Conservation (phyloP, 2,888 invertebrate species). For the Nycteola revayana region DNA sequence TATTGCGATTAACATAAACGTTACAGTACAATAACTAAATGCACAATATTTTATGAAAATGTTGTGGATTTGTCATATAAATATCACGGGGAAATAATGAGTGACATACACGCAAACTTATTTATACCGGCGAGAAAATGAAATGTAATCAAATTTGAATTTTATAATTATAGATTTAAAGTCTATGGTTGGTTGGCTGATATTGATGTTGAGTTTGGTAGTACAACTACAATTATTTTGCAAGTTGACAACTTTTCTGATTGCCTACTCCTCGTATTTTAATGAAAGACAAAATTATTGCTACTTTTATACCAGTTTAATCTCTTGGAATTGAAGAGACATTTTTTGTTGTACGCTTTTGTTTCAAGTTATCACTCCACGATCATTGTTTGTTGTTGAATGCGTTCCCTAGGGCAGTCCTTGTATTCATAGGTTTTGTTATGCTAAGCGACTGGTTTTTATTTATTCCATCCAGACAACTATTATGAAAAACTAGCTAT, state of each 20-base stretch:
- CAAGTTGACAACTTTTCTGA: conserved; percentile 18
- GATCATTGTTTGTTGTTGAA: conserved; percentile 7
- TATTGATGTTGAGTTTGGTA: background rate
- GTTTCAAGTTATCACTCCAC: conserved; percentile 4
- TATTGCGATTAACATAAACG: conserved; percentile 5
- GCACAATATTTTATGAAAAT: conserved; percentile 13
- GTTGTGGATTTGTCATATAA: conserved; percentile 14
- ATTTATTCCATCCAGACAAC: too few relatives aligned
- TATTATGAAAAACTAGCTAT: too few relatives aligned
- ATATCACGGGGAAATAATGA: conserved; percentile 14
- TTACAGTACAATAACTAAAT: conserved; percentile 4
- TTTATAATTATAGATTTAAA: rapidly evolving
- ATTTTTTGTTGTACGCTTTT: conserved; percentile 10
- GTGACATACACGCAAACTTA: conserved; percentile 11
- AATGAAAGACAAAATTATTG: conserved; percentile 21
- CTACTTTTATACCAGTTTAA: conserved; percentile 12
- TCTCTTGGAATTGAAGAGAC: conserved; percentile 9
- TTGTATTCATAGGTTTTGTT: too few relatives aligned
- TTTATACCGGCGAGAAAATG: background rate
- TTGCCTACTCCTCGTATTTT: conserved; percentile 12
- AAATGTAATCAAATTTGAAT: conserved; percentile 1
- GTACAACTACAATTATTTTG: conserved; percentile 15
- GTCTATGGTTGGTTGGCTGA: background rate
- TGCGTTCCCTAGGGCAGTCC: background rate
- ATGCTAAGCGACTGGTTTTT: too few relatives aligned